Evolutionary conservation across 2,888 invertebrate species (phyloP), one percentile per base, ranked within the genome.

Genomic region (Empis livida): DNA sequence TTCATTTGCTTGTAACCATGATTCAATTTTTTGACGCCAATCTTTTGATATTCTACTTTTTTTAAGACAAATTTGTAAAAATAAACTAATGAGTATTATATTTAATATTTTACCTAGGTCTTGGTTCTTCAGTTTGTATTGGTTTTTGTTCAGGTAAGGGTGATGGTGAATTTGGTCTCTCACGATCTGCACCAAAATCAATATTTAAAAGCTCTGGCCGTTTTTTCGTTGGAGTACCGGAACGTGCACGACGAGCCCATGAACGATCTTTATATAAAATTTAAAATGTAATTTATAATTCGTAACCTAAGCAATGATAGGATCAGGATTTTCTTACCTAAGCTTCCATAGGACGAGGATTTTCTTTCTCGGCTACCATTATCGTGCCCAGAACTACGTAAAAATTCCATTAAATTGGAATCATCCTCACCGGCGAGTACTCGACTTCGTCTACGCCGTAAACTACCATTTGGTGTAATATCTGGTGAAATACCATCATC

Each of bases 1-100:
- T 63, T 88, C 88, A 71, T 87, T 89, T 49, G 88, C 87, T 55
- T 88, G 82, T 52, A 92, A 71, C 92, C 92, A 92, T 8, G 87
- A 87, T 67, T 92, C 90, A 60, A 92, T 91, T 66, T 91, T 90
- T 65, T 89, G 86, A 43, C 85, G 75, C 88, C 89, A 89, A 61
- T 89, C 88, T 70, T 84, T 84, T 56, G 65, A 75, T 61, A 62
- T 67, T 60, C 68, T 63, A 46, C 44, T 35, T 14, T 32, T 32
- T 32, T 32, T 6, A 13, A 37, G 1, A 37, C 3, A 13, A 46
- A 43, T 42, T 23, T n/a, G 15, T 16, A 15, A 16, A 38, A 38
- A 16, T 38, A 11, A 15, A 38, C 11, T 41, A 27, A 11, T 30
- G 30, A n/a, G 41, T 45, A 44, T 40, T 3, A 11, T 30, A 10